Base-by-base conservation (phyloP, 2,888 invertebrate genomes). In the Drosophila affinis region DNA sequence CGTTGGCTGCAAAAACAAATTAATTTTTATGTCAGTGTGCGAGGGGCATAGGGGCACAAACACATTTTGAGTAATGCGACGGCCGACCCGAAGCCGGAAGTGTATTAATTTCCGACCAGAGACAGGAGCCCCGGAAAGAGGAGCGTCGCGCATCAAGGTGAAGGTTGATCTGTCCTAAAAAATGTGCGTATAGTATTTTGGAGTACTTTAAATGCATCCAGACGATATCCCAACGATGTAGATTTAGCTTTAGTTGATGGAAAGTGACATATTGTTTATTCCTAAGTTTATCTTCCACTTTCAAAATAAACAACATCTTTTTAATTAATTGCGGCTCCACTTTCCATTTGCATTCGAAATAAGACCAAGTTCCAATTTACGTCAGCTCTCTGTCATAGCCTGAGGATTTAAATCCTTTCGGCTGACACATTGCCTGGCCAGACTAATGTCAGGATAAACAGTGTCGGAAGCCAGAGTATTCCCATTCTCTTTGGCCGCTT, bases 61-160 rank as follows among this genome's bases (percentile, higher is more conserved):
- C 71, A 72, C 67, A 62, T 79, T 79, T 79, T 81, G 82, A 82
- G 85, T 85, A 81, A 85, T 82, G 78, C 76, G 69, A 54, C 44
- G 62, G 75, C 67, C 60, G 48, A 64, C 74, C 72, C 74, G 39
- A 71, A 62, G 71, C 14, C 83, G 83, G 86, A 83, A 86, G 83
- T 83, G 77, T 83, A 81, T 83, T 86, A 83, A 83, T 83, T 83
- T 83, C 83, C 83, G 86, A 73, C 72, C 57, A 58, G 71, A 46
- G 61, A 45, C 69, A 21, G 52, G 21, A 56, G 48, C 17, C 21
- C 10, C 47, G 14, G 24, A 14, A 17, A 45, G n/a, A 14, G 39
- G 32, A 32, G 12, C 32, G 49, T 24, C 18, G 32, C 17, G 17
- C 44, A 29, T 51, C 24, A 60, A 64, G 64, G 49, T 64, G 27